Base-by-base conservation (phyloP, 2,113 vertebrate species). In the Ceuthmochares aereus region DNA sequence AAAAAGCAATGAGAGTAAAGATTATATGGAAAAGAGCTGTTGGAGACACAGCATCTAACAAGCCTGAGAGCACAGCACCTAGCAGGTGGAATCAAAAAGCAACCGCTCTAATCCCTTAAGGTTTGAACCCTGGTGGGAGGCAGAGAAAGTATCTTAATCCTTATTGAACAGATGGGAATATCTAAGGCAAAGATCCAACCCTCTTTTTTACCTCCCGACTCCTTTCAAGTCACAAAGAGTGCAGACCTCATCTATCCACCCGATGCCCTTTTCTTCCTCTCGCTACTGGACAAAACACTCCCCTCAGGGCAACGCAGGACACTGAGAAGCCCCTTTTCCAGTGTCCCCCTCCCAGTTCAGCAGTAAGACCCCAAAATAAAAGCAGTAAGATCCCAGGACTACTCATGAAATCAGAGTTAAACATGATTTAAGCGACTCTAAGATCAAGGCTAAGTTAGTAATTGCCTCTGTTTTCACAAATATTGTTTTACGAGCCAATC, bases 141-240 rank as follows among this genome's bases (percentile, higher is more conserved):
- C 62, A 94, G 81, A 70, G 73, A 81, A 95, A 91, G 66, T 70
- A 25, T 51, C 73, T 77, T 81, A 94, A 94, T 92, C 89, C 18
- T 4, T 27, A 30, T 8, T 34, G 82, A 94, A 80, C 87, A 86
- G 68, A 89, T 54, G 73, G 80, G 87, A 75, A 81, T 93, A 75
- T 6, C 32, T 36, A 77, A 78, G 56, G 64, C 81, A 82, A n/a
- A 82, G 69, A 55, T 36, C 49, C 79, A 90, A 67, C 36, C 36
- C 15, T 22, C 17, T 26, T 23, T 16, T 55, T 37, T 30, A 11
- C 11, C 5, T 10, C 30, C 14, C 21, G 40, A 40, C 42, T 30
- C 15, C 16, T 37, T 66, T 23, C 27, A 70, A 67, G 52, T 42
- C 51, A 21, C 64, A 63, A 29, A 21, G 22, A 66, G 42, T 77